Evolutionary conservation across 2,113 vertebrate species (phyloP), one percentile per base, ranked within the genome.

Genomic region (Gnathonemus longibarbis): DNA sequence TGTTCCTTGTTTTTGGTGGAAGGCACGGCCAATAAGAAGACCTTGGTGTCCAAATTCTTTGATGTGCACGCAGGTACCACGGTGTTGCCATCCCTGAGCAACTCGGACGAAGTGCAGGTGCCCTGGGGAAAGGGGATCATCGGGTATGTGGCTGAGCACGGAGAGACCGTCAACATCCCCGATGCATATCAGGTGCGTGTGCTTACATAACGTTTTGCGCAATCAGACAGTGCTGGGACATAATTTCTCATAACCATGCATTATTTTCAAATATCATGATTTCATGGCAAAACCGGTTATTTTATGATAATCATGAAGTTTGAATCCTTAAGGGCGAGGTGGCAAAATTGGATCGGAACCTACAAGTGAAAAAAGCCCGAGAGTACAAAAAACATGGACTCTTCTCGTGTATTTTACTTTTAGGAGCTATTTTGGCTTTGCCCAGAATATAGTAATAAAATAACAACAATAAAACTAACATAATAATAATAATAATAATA

Each of bases 101-200:
- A 97, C 95, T 97, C 97, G 90, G 96, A 97, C 89, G 98, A 99
- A 94, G 98, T 99, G 90, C 98, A 99, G 94, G 98, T 99, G 93
- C 98, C 98, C 21, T 99, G 98, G 98, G 98, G 98, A 50, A 99
- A 99, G 94, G 98, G 98, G 3, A 99, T 99, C 94, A 98, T 99
- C 93, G 98, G 98, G 92, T 99, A 99, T 91, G 98, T 99, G 90
- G 98, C 98, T 15, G 97, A 99, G 88, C 98, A 99, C 85, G 98
- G 98, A 89, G 97, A 99, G 94, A 99, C 97, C 0, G 98, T 99
- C 93, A 99, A 99, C 95, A 98, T 99, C 89, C 97, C 98, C 74
- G 98, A 99, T 93, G 98, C 98, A 56, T 99, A 99, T 94, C 97
- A 99, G 98, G 98, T 99, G 97, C 94, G 94, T 89, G 83, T 45